Conservation (phyloP, 2,888 invertebrate species). For the Macaria liturata region DNA sequence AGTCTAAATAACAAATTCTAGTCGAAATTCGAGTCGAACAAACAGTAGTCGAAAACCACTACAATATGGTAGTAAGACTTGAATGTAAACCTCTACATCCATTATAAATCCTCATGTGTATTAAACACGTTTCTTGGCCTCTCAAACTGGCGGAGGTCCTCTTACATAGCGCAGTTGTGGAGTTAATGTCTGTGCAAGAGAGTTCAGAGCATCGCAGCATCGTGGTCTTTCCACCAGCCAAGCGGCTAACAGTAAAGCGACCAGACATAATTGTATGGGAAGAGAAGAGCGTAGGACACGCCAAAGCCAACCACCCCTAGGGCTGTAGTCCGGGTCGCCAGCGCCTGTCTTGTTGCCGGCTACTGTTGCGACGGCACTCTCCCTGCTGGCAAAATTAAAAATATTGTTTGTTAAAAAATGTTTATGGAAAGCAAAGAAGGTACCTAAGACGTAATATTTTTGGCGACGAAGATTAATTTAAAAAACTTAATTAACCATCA, state of each 20-base stretch:
- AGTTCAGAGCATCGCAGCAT: slow-evolving; percentile 91
- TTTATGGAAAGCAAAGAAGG: no score
- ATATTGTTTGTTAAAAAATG: slow-evolving; percentile 4
- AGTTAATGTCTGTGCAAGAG: slow-evolving; percentile 88
- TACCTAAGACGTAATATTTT: no score
- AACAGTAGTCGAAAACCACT: slow-evolving; percentile 19
- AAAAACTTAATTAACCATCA: no score
- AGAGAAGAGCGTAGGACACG: slow-evolving; percentile 89
- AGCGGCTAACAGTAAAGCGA: slow-evolving; percentile 89
- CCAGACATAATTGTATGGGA: slow-evolving; percentile 89
- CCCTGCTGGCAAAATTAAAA: slow-evolving; percentile 47
- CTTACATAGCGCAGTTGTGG: slow-evolving; percentile 92
- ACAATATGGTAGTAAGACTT: slow-evolving; percentile 22
- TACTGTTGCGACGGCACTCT: slow-evolving; percentile 51
- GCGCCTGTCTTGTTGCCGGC: slow-evolving; percentile 77
- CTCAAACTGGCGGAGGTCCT: slow-evolving; percentile 90
- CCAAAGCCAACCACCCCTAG: slow-evolving; percentile 86
- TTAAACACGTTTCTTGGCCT: slow-evolving; percentile 35
- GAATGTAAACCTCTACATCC: slow-evolving; percentile 17
- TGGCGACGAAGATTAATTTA: no score
- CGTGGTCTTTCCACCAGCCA: slow-evolving; percentile 89
- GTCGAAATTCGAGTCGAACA: no score
- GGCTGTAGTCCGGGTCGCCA: slow-evolving; percentile 83
- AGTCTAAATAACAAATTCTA: slow-evolving; percentile 18
- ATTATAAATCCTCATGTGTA: slow-evolving; percentile 32